These are phyloP conservation scores for Bettongia penicillata DNA, from an alignment of 2,113 vertebrate species.

Conservation along the genomic window DNA sequence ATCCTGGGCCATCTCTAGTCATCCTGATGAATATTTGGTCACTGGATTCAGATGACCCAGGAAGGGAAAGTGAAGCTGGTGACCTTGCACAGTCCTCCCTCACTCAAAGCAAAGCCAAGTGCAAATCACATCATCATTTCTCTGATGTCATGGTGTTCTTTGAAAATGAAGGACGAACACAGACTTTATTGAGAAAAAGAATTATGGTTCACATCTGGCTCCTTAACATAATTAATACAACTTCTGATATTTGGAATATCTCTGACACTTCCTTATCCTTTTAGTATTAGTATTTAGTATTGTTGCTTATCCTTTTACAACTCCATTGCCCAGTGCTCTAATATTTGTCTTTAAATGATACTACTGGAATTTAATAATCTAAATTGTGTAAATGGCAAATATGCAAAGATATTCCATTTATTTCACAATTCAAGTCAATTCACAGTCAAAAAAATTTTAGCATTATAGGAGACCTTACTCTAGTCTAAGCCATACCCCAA, in stretches of 20 bases:
- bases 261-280: not conserved
- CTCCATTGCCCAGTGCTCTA: conserved; percentile 10
- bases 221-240: not conserved
- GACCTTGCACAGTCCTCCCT: no score
- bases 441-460: not conserved
- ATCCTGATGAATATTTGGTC: no score
- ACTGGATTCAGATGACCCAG: no score
- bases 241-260: no score
- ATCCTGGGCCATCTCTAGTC: no score
- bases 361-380: not conserved
- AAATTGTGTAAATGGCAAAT: conserved; percentile 18
- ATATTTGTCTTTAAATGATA: not conserved
- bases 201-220: not conserved
- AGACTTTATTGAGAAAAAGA: not conserved
- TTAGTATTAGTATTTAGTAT: not conserved
- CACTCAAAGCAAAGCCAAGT: no score
- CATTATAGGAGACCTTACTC: no score
- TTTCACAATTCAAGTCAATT: not conserved
- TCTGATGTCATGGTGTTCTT: no score
- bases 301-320: not conserved
- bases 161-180: no score
- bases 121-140: no score
- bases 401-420: conserved; percentile 29
- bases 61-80: no score
- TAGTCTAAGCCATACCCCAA: no score